Evolutionary conservation across 2,888 invertebrate genomes (phyloP).

Genomic region (Micoletzkya japonica): DNA sequence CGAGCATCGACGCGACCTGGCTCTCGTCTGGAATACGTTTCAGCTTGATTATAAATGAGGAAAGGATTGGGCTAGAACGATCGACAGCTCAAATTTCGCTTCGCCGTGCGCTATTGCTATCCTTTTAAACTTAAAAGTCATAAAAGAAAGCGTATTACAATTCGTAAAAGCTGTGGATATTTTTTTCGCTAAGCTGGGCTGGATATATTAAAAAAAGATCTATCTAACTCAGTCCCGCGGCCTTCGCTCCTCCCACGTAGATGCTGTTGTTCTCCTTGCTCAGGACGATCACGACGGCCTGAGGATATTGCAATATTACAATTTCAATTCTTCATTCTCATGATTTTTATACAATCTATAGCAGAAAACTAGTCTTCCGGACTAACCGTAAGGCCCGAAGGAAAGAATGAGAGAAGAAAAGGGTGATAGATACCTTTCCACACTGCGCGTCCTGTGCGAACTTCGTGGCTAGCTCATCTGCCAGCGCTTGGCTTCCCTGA

Average conservation of each 20-base stretch:
- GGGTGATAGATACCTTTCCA: conserved; percentile 16
- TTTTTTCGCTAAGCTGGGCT: background rate
- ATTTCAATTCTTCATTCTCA: background rate
- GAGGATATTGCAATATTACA: background rate
- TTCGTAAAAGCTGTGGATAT: no score
- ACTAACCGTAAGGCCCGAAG: background rate
- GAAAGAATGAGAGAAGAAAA: background rate
- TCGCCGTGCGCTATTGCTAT: background rate
- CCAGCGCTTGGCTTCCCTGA: conserved; percentile 21
- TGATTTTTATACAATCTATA: no score
- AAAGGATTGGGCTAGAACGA: background rate
- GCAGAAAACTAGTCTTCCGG: no score
- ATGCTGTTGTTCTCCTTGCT: conserved; percentile 24
- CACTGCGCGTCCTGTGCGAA: conserved; percentile 22
- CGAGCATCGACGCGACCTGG: conserved; percentile 8
- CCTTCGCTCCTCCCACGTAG: conserved; percentile 17
- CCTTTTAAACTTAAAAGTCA: background rate
- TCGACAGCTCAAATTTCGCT: background rate
- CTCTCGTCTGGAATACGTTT: conserved; percentile 2
- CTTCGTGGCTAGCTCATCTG: conserved; percentile 4
- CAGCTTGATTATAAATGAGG: background rate
- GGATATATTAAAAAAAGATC: background rate
- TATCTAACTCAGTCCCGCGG: conserved; percentile 15
- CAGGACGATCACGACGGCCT: conserved; percentile 22
- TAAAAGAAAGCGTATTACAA: no score